Percentiles rank a stretch among this genome's conserved stretches.
Conservation (phyloP, 1,140 invertebrate species). For the Popillia japonica region DNA sequence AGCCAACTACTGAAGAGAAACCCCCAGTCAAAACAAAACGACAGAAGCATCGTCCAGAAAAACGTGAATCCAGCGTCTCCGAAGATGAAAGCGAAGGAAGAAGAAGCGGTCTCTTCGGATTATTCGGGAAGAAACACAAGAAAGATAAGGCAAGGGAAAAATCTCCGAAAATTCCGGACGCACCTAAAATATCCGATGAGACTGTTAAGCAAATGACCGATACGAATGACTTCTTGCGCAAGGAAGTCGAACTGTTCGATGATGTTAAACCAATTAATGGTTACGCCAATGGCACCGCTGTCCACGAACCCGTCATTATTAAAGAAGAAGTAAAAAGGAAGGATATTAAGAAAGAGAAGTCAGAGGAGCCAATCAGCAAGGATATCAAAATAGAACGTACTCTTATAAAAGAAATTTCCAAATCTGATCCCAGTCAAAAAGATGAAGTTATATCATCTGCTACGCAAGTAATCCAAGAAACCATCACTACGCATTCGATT, state of each 20-base stretch:
- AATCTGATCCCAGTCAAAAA: neutral
- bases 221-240: slow-evolving; percentile 46
- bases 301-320: slow-evolving; percentile 25
- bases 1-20: neutral
- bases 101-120: slow-evolving; percentile 38
- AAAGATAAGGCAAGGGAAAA: slow-evolving; percentile 27
- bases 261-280: slow-evolving; percentile 37
- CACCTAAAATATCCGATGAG: slow-evolving; percentile 22
- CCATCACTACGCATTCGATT: neutral
- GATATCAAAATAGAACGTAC: slow-evolving; percentile 7
- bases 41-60: slow-evolving; percentile 18
- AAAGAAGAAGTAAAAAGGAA: slow-evolving; percentile 14
- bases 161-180: neutral
- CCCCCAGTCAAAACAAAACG: slow-evolving; percentile 13
- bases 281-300: neutral
- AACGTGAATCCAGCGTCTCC: slow-evolving; percentile 37
- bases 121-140: slow-evolving; percentile 40
- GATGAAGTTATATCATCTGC: neutral
- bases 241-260: slow-evolving; percentile 43
- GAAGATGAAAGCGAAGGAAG: slow-evolving; percentile 29
- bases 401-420: neutral
- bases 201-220: slow-evolving; percentile 28
- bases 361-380: neutral
- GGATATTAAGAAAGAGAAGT: neutral
- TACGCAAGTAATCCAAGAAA: neutral